Percentiles rank a stretch among this genome's conserved stretches.
Conservation (phyloP, 2,797 vertebrate species). For the Melanogrammus aeglefinus region DNA sequence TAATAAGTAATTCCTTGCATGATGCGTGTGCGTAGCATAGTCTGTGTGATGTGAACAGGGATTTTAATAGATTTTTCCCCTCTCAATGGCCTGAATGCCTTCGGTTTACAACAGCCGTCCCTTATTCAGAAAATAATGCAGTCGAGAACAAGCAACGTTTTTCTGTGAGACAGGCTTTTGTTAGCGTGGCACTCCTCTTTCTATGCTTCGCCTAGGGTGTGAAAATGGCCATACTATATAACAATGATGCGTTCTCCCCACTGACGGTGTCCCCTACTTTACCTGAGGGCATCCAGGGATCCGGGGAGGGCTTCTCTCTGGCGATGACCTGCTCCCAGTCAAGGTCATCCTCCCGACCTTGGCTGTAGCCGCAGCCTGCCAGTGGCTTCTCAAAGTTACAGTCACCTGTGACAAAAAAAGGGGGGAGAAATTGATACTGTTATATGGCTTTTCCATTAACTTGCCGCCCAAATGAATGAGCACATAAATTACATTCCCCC, state of each 20-base stretch:
- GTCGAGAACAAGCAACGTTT: neutral
- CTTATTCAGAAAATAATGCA: neutral
- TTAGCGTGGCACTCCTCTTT: neutral
- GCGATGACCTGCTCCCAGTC: conserved; percentile 93
- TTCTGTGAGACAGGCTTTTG: neutral
- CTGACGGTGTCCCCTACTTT: conserved; percentile 25
- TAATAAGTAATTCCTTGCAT: conserved; percentile 28
- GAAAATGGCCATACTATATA: neutral
- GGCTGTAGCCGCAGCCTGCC: conserved; percentile 89
- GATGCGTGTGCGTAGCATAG: neutral
- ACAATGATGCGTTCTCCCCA: neutral
- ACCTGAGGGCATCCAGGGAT: conserved; percentile 94
- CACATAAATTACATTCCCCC: conserved; percentile 62
- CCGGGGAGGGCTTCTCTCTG: conserved; percentile 77
- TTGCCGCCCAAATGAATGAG: conserved; percentile 63
- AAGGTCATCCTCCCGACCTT: conserved; percentile 89
- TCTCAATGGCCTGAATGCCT: conserved; percentile 4
- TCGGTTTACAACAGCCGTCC: neutral
- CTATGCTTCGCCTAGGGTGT: neutral
- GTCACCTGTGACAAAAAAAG: conserved; percentile 78
- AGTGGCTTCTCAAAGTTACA: conserved; percentile 92
- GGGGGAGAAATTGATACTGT: conserved; percentile 53
- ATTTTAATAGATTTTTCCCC: neutral
- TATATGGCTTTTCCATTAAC: conserved; percentile 63
- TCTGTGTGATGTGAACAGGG: neutral